Evolutionary conservation across 2,113 vertebrate genomes (phyloP).

Genomic region (Sylvilagus bachmani): DNA sequence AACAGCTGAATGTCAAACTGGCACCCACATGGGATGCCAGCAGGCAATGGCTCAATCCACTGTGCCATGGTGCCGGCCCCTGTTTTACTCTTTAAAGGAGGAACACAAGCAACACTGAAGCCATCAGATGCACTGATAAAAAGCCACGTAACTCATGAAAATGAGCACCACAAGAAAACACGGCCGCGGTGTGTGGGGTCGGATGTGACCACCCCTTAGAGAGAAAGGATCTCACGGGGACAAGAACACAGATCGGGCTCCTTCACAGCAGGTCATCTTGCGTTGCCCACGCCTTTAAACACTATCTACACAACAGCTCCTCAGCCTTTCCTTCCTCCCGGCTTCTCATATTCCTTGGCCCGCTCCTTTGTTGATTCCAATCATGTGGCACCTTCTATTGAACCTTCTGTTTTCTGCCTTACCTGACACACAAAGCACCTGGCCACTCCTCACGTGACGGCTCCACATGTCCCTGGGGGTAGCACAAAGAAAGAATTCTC

Average conservation of each 20-base stretch:
- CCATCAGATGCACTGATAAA: neutral
- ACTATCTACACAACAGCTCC: neutral
- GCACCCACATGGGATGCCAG: too few species aligned
- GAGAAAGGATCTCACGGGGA: neutral
- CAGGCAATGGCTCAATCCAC: too few species aligned
- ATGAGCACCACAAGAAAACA: neutral
- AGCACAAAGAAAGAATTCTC: slow-evolving; percentile 73
- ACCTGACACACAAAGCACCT: slow-evolving; percentile 48
- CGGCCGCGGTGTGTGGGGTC: neutral
- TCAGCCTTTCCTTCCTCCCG: slow-evolving; percentile 62
- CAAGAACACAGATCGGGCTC: neutral
- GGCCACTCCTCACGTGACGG: slow-evolving; percentile 37
- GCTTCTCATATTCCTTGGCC: slow-evolving; percentile 67
- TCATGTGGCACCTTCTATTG: slow-evolving; percentile 57
- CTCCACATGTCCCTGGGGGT: neutral
- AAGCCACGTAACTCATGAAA: neutral
- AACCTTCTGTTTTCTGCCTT: slow-evolving; percentile 56
- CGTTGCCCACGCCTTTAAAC: neutral
- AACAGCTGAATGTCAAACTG: too few species aligned
- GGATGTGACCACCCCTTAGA: neutral
- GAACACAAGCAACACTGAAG: neutral
- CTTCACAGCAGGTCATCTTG: neutral
- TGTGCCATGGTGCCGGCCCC: too few species aligned
- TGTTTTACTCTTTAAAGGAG: neutral
- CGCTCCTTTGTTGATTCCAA: slow-evolving; percentile 52